phyloP scores from a whole-genome alignment of 2,797 vertebrate species.

The Anguilla anguilla region DNA sequence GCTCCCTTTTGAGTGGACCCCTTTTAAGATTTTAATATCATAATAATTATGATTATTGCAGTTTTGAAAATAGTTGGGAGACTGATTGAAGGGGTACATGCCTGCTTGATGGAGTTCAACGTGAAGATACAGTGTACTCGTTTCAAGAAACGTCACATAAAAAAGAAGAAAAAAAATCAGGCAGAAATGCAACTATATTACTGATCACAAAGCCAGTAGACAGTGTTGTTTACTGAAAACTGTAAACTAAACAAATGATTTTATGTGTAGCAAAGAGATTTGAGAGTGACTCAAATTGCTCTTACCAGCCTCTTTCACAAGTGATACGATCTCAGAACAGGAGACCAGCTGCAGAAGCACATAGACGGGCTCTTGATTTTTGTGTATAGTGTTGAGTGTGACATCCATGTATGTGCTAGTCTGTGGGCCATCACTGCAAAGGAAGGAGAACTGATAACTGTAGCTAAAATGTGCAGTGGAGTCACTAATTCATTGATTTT shows the following conservation, averaged over 20 bases:
- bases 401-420: constrained; percentile 64
- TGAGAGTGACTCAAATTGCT: constrained; percentile 58
- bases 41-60: constrained; percentile 31
- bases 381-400: constrained; percentile 64
- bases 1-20: constrained; percentile 49
- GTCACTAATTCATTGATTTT: constrained; percentile 57
- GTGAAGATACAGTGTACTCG: constrained; percentile 69
- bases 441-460: constrained; percentile 63
- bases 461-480: constrained; percentile 64
- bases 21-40: constrained; percentile 8
- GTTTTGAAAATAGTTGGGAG: constrained; percentile 51
- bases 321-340: constrained; percentile 60
- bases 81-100: constrained; percentile 60
- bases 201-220: constrained; percentile 63
- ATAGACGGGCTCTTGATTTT: constrained; percentile 66
- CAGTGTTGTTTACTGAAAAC: constrained; percentile 65
- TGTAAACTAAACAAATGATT: constrained; percentile 49
- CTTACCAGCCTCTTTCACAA: constrained; percentile 67
- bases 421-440: constrained; percentile 64
- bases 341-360: constrained; percentile 66
- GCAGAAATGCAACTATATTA: constrained; percentile 60
- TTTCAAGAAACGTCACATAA: constrained; percentile 55
- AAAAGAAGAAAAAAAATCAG: neutral
- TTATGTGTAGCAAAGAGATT: constrained; percentile 35
- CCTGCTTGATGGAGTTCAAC: constrained; percentile 64